These are phyloP conservation scores for Drosophila burlai DNA, from an alignment of 1,140 invertebrate species.

Conservation along the genomic window DNA sequence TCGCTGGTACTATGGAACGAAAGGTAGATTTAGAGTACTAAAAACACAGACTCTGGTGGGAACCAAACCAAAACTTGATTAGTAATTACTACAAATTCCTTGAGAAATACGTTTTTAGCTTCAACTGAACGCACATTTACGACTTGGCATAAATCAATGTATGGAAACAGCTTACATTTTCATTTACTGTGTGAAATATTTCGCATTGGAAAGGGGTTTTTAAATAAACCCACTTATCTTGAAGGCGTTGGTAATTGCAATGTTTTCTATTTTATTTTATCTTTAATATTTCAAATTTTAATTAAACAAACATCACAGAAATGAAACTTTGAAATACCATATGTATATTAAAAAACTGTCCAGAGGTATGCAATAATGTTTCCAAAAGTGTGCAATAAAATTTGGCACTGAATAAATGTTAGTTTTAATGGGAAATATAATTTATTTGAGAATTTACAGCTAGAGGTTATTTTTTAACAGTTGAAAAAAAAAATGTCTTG, in stretches of 20 bases:
- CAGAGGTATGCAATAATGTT: too few species aligned
- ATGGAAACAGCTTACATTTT: conserved; percentile 2
- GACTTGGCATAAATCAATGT: conserved; percentile 31
- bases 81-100: conserved; percentile 15
- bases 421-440: too few species aligned
- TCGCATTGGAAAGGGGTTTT: neutral
- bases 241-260: too few species aligned
- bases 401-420: too few species aligned
- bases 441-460: neutral
- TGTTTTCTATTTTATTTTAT: too few species aligned
- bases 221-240: too few species aligned
- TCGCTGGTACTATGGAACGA: conserved; percentile 43
- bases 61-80: conserved; percentile 22
- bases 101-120: conserved; percentile 1
- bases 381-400: neutral
- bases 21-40: neutral
- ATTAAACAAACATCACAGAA: too few species aligned
- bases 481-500: too few species aligned
- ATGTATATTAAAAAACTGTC: too few species aligned
- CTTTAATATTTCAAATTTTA: too few species aligned
- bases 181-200: neutral
- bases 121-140: conserved; percentile 9
- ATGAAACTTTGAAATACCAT: too few species aligned
- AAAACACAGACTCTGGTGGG: conserved; percentile 13
- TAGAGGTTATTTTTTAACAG: too few species aligned